Evolutionary conservation across 2,888 invertebrate species (phyloP), one percentile per base, ranked within the genome.

Genomic region (Drosophila meridiana): DNA sequence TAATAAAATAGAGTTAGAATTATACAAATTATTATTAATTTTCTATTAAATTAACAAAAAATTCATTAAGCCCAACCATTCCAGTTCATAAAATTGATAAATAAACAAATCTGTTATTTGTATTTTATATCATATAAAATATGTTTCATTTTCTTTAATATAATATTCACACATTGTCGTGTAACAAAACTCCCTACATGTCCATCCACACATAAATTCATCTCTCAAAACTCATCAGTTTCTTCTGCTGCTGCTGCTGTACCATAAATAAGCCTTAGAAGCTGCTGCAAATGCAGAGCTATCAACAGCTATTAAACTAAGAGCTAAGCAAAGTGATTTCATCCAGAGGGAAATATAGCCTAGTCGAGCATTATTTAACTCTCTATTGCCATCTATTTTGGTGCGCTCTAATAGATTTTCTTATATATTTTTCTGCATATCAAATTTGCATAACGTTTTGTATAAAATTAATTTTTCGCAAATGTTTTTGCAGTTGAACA

Each of bases 401-500:
- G 65, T 56, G 56, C 45, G 72, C 56, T 63, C 65, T 78, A 76
- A 87, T 73, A 76, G 78, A 87, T 80, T 85, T 83, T 78, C 78
- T 75, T 75, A 61, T 66, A 60, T 60, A 62, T 59, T 66, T 80
- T 76, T 68, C 53, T 56, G 67, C 47, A 73, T 53, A 69, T 57
- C 11, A 75, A 83, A 78, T 88, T 74, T 82, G 76, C 75, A 80
- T 81, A 86, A 66, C 79, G 67, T 76, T 88, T 88, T 73, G 76
- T 76, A 81, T 81, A 69, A 83, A 87, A 83, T 88, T 77, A 81
- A 90, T 87, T 86, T 88, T 83, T 86, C 60, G 72, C 73, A 66
- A 76, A 76, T 87, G 83, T 87, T 87, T 90, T 87, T 89, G 58
- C 90, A 87, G 76, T 69, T 77, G 76, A 65, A 42, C 71, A 66